Conservation (phyloP, 2,113 vertebrate genomes). For the Sylvilagus bachmani region DNA sequence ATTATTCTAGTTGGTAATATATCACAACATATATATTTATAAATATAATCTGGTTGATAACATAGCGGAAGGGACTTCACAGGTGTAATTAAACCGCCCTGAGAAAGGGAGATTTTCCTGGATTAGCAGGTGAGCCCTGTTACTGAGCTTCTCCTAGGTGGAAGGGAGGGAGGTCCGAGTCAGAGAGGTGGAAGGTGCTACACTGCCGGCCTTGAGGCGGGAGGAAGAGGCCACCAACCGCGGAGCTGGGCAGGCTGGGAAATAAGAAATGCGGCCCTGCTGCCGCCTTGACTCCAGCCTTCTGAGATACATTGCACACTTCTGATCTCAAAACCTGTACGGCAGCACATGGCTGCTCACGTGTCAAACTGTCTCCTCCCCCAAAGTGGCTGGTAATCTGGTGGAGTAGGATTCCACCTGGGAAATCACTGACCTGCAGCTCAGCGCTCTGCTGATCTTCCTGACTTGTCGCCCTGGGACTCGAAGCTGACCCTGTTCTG, state of each 20-base stretch:
- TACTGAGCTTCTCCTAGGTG: neutral
- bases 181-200: neutral
- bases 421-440: neutral
- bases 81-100: neutral
- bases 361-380: neutral
- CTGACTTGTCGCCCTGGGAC: neutral
- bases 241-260: too few species aligned
- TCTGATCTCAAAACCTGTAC: neutral
- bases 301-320: neutral
- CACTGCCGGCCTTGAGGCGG: neutral
- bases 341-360: neutral
- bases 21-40: too few species aligned
- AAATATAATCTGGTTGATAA: too few species aligned
- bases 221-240: neutral
- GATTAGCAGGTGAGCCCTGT: neutral
- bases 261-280: neutral
- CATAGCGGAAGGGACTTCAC: neutral
- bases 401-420: neutral
- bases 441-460: neutral
- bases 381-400: neutral
- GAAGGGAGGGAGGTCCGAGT: too few species aligned
- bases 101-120: neutral
- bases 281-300: neutral
- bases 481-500: neutral
- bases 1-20: too few species aligned